Percentiles rank a stretch among this genome's conserved stretches.
These are phyloP conservation scores for Ichneumoninae sp. DNA, from an alignment of 2,888 invertebrate species.

Conservation along the genomic window DNA sequence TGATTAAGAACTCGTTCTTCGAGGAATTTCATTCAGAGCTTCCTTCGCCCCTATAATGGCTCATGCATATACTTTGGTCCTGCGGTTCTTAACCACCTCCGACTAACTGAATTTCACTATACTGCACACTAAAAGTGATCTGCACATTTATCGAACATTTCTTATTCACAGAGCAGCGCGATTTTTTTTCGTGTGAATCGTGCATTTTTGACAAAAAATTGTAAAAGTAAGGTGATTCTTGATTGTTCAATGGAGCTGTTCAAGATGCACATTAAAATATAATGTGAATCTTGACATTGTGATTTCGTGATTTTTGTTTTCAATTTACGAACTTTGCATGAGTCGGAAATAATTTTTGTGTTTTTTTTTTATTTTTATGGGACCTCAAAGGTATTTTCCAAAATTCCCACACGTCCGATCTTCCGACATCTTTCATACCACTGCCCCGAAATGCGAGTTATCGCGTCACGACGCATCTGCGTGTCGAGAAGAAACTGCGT, in stretches of 20 bases:
- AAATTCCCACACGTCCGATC: background rate
- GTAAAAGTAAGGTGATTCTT: background rate
- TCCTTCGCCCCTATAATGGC: slow-evolving; percentile 3
- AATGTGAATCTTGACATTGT: background rate
- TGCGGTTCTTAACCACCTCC: slow-evolving; percentile 3
- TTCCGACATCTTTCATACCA: slow-evolving; percentile 14
- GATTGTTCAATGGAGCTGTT: too few relatives aligned
- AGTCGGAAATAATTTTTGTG: background rate
- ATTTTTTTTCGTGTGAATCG: too few relatives aligned
- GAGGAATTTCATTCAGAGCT: slow-evolving; percentile 37
- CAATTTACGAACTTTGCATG: background rate
- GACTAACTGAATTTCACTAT: slow-evolving; percentile 38
- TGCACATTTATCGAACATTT: background rate
- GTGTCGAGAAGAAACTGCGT: slow-evolving; percentile 25
- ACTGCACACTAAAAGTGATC: background rate
- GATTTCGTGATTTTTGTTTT: background rate
- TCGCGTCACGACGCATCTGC: slow-evolving; percentile 58
- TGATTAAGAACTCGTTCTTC: background rate
- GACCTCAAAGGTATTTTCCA: background rate
- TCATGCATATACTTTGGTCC: background rate
- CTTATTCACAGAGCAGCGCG: background rate
- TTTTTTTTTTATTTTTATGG: background rate
- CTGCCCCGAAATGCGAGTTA: slow-evolving; percentile 35
- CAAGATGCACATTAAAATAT: background rate
- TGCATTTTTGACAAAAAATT: too few relatives aligned